A percentile compares a stretch with the other conserved stretches of the same genome.
phyloP scores from a whole-genome alignment of 2,888 invertebrate genomes.

The Eristalinus sepulchralis region DNA sequence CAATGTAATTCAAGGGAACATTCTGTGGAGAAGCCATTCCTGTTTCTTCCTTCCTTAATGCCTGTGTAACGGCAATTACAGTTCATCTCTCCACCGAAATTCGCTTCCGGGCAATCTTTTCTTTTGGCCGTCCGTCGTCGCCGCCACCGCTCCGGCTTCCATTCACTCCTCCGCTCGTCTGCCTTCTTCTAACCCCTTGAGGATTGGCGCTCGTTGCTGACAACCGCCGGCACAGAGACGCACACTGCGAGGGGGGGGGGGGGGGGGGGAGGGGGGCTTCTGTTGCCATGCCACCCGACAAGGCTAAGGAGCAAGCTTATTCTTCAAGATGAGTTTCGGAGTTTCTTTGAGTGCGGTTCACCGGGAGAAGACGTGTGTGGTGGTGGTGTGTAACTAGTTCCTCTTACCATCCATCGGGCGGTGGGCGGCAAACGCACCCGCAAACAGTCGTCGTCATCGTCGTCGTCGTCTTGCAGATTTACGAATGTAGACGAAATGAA shows the following conservation, averaged over 20 bases:
- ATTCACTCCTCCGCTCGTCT: background rate
- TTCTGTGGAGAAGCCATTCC: slow-evolving; percentile 69
- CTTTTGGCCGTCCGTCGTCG: slow-evolving; percentile 55
- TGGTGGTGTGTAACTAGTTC: slow-evolving; percentile 5
- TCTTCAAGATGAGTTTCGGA: slow-evolving; percentile 20
- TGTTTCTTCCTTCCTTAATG: slow-evolving; percentile 71
- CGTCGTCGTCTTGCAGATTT: slow-evolving; percentile 15
- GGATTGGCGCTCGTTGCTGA: background rate
- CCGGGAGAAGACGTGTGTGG: slow-evolving; percentile 12
- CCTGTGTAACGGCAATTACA: slow-evolving; percentile 71
- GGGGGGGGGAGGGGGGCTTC: background rate
- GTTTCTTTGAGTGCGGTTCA: slow-evolving; percentile 45
- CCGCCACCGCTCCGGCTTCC: slow-evolving; percentile 16
- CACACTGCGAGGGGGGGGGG: background rate
- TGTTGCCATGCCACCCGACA: background rate
- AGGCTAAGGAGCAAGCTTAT: background rate
- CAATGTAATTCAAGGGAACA: slow-evolving; percentile 64
- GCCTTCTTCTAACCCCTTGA: background rate
- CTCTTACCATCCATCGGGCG: no score
- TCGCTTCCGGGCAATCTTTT: slow-evolving; percentile 71
- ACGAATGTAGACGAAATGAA: slow-evolving; percentile 50
- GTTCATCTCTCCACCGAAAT: slow-evolving; percentile 67
- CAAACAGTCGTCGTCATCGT: background rate
- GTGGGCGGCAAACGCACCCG: no score
- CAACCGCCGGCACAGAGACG: background rate